Conservation (phyloP, 2,888 invertebrate species). For the Eilema depressum region DNA sequence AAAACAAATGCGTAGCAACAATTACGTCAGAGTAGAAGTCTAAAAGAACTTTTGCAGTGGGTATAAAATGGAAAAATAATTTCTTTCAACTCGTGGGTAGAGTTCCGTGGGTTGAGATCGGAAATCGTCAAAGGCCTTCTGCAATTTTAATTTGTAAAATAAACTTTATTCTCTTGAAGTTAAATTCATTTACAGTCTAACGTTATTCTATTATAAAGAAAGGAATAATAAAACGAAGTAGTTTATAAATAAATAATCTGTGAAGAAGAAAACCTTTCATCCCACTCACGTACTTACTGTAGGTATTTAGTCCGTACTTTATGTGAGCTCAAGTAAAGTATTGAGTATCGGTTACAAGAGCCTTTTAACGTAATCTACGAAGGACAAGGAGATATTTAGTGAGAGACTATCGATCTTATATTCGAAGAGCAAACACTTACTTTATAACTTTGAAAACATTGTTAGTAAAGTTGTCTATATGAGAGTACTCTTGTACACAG, state of each 20-base stretch:
- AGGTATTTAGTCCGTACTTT: constrained; percentile 8
- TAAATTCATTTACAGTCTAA: neutral
- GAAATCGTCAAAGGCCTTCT: too few relatives aligned
- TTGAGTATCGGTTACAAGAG: constrained; percentile 13
- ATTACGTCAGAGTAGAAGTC: too few relatives aligned
- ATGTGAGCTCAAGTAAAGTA: neutral
- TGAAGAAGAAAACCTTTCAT: neutral
- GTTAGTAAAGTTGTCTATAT: neutral
- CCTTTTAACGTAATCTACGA: constrained; percentile 15
- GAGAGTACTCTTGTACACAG: neutral
- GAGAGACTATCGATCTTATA: constrained; percentile 1
- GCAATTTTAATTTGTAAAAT: too few relatives aligned
- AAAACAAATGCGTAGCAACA: too few relatives aligned
- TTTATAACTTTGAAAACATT: constrained; percentile 2
- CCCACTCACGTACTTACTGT: neutral
- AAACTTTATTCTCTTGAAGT: neutral
- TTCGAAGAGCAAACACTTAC: constrained; percentile 1
- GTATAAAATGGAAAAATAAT: too few relatives aligned
- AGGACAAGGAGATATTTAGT: neutral
- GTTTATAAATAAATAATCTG: neutral
- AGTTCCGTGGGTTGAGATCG: too few relatives aligned
- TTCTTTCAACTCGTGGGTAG: too few relatives aligned
- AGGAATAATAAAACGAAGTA: neutral
- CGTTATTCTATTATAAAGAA: neutral
- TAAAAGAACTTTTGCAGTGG: too few relatives aligned